A percentile compares a stretch with the other conserved stretches of the same genome.
Evolutionary conservation across 1,140 invertebrate genomes (phyloP).

Genomic region (Kradibia gibbosae): DNA sequence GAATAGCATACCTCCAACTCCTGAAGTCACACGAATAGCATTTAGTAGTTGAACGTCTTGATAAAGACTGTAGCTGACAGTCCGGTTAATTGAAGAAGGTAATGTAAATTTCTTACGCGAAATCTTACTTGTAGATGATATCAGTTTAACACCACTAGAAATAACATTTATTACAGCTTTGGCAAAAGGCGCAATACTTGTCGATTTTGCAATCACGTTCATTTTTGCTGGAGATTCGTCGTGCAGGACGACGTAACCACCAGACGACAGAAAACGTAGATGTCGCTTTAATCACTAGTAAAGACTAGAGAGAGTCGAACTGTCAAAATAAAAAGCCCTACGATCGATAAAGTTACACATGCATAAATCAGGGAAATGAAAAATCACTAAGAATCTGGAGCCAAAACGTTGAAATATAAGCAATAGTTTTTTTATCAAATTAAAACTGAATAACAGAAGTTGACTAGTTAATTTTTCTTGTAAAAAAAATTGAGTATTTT

Average conservation of each 20-base stretch:
- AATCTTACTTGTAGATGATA: conserved; percentile 66
- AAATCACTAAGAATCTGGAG: no score
- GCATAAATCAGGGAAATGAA: no score
- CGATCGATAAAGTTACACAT: no score
- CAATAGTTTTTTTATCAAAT: no score
- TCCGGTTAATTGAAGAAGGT: conserved; percentile 51
- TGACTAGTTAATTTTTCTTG: no score
- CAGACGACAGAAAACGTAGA: conserved; percentile 47
- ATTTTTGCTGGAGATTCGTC: conserved; percentile 66
- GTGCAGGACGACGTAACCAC: conserved; percentile 34
- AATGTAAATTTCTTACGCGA: conserved; percentile 66
- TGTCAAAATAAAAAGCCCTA: no score
- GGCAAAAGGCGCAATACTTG: conserved; percentile 75
- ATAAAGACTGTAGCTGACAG: conserved; percentile 63
- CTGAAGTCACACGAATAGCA: conserved; percentile 73
- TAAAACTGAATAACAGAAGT: no score
- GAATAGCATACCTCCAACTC: conserved; percentile 71
- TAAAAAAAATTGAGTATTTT: no score
- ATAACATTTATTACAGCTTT: conserved; percentile 76
- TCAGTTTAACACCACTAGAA: conserved; percentile 73
- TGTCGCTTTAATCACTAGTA: conserved; percentile 35
- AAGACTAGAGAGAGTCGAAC: not conserved
- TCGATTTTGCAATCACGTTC: conserved; percentile 79
- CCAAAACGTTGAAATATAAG: no score
- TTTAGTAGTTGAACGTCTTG: conserved; percentile 73